A percentile compares a stretch with the other conserved stretches of the same genome.
phyloP scores from a whole-genome alignment of 2,888 invertebrate genomes.

The Macropis europaea region DNA sequence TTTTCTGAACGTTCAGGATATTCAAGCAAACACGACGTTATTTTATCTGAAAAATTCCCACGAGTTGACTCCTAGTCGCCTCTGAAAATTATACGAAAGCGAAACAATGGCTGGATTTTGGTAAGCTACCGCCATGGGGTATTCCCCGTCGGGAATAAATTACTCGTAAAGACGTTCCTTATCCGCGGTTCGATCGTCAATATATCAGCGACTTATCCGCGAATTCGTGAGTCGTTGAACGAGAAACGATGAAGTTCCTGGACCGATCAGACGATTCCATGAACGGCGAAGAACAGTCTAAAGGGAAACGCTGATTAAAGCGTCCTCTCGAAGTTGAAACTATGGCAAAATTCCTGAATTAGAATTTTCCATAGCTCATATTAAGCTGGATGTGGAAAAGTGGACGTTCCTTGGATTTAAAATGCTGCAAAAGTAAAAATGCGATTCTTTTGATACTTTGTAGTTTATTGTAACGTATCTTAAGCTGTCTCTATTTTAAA shows the following conservation, averaged over 20 bases:
- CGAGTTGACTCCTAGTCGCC: too few species aligned
- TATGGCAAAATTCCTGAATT: too few species aligned
- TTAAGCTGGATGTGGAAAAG: too few species aligned
- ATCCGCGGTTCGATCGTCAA: slow-evolving; percentile 15
- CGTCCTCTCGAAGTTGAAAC: slow-evolving; percentile 50
- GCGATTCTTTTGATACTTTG: too few species aligned
- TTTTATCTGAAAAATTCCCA: too few species aligned
- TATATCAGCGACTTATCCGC: slow-evolving; percentile 18
- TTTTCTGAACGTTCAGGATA: too few species aligned
- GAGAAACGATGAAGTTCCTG: slow-evolving; percentile 5
- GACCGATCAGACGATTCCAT: slow-evolving; percentile 19
- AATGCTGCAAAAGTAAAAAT: too few species aligned
- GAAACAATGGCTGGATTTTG: slow-evolving; percentile 21
- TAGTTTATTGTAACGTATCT: too few species aligned
- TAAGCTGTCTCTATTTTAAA: too few species aligned
- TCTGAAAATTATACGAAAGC: not conserved
- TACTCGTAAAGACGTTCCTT: slow-evolving; percentile 15
- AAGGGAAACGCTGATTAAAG: slow-evolving; percentile 44
- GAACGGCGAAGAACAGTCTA: slow-evolving; percentile 15
- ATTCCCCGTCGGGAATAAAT: slow-evolving; percentile 14
- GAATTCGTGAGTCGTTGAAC: slow-evolving; percentile 6
- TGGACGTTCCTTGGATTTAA: too few species aligned
- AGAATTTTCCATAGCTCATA: too few species aligned
- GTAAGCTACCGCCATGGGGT: not conserved
- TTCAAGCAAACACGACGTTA: too few species aligned